Conservation (phyloP, 2,113 vertebrate genomes). For the Cyprinus carpio region DNA sequence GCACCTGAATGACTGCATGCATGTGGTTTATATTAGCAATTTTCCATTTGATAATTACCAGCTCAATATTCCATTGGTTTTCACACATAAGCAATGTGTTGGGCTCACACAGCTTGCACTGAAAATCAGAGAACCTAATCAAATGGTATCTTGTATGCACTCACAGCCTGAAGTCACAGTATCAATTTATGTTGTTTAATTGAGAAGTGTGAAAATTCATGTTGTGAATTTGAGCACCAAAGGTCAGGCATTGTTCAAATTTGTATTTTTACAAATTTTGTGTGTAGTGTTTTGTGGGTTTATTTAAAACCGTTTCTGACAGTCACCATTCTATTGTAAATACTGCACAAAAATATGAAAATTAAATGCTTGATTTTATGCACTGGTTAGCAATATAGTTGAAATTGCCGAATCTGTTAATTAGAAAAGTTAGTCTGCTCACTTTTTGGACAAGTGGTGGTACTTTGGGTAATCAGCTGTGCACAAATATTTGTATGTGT, state of each 20-base stretch:
- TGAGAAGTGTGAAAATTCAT: neutral
- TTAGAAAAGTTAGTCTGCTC: neutral
- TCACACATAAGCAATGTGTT: constrained; percentile 9
- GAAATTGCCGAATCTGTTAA: neutral
- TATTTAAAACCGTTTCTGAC: neutral
- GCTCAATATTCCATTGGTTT: constrained; percentile 30
- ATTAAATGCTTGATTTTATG: neutral
- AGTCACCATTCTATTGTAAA: neutral
- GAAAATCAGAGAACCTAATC: neutral
- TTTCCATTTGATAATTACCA: constrained; percentile 41
- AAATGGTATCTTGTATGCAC: neutral
- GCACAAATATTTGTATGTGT: no score
- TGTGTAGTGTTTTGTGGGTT: neutral
- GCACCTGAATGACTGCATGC: neutral
- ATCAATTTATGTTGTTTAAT: neutral
- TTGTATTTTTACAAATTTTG: neutral
- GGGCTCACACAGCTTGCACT: neutral
- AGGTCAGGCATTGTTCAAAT: neutral
- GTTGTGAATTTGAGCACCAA: neutral
- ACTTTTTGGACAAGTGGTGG: no score
- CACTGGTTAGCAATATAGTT: neutral
- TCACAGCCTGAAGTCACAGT: neutral
- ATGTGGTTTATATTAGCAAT: neutral
- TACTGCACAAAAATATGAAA: neutral
- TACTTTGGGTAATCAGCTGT: no score